These are phyloP conservation scores for Kryphioiulus occultus DNA, from an alignment of 2,888 invertebrate species.

Conservation along the genomic window DNA sequence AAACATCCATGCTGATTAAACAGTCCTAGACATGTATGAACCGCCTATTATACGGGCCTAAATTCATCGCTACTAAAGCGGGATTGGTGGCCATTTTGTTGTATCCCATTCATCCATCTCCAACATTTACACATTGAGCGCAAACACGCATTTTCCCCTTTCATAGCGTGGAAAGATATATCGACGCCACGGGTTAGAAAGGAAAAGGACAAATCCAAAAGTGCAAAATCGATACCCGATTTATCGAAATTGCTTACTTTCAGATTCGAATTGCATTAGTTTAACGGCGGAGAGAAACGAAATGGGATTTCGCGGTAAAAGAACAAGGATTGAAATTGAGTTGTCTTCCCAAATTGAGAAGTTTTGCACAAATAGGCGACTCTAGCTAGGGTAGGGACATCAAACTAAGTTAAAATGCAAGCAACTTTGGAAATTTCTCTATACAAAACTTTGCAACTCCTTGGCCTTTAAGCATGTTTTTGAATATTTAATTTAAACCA, in stretches of 20 bases:
- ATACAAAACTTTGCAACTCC: no score
- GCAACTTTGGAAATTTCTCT: background rate
- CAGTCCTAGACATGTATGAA: background rate
- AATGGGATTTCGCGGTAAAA: background rate
- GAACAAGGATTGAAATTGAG: background rate
- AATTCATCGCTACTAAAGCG: background rate
- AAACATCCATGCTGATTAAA: background rate
- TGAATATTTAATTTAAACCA: no score
- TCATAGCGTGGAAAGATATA: background rate
- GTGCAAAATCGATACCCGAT: conserved; percentile 20
- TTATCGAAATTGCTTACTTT: conserved; percentile 31
- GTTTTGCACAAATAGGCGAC: background rate
- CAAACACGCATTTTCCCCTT: background rate
- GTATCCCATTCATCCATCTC: conserved; percentile 22
- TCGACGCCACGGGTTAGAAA: background rate
- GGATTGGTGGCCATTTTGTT: conserved; percentile 18
- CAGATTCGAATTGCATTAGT: conserved; percentile 26
- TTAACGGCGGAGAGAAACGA: background rate
- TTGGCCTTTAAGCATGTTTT: no score
- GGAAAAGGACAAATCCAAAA: conserved; percentile 21
- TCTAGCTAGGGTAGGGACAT: background rate
- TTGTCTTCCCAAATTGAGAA: conserved; percentile 1
- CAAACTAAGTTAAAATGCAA: background rate
- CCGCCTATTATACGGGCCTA: background rate
- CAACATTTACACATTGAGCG: conserved; percentile 6